Evolutionary conservation across 2,113 vertebrate species (phyloP).

Genomic region (Bettongia penicillata): DNA sequence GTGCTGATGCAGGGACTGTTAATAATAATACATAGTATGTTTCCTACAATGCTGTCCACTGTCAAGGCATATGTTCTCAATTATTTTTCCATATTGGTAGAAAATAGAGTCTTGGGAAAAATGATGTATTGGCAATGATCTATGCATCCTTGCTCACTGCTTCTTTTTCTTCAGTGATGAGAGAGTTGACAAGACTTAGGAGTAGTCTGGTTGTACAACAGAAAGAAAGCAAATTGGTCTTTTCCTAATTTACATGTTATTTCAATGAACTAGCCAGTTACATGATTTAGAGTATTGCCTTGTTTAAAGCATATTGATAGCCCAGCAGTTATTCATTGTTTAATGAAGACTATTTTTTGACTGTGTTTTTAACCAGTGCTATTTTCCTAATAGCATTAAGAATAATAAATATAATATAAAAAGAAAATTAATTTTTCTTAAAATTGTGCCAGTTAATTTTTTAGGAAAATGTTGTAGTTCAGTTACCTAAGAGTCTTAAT

Average conservation of each 20-base stretch:
- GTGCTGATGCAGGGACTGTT: neutral
- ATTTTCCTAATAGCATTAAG: slow-evolving; percentile 38
- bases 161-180: neutral
- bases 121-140: neutral
- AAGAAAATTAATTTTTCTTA: slow-evolving; percentile 3
- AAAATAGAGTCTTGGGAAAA: neutral
- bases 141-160: neutral
- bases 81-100: slow-evolving; percentile 18
- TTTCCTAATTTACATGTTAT: neutral
- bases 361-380: slow-evolving; percentile 49
- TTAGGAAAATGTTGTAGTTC: slow-evolving; percentile 35
- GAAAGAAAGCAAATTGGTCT: slow-evolving; percentile 8
- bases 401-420: neutral
- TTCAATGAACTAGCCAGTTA: neutral
- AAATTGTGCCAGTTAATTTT: slow-evolving; percentile 15
- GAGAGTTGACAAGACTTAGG: neutral
- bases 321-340: slow-evolving; percentile 3
- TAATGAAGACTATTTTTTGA: slow-evolving; percentile 11
- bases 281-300: neutral
- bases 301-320: neutral
- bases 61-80: neutral
- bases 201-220: neutral
- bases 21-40: neutral
- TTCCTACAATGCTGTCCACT: neutral
- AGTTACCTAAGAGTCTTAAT: neutral